These are phyloP conservation scores for Acanthisitta chloris DNA, from an alignment of 2,113 vertebrate species.

Conservation along the genomic window DNA sequence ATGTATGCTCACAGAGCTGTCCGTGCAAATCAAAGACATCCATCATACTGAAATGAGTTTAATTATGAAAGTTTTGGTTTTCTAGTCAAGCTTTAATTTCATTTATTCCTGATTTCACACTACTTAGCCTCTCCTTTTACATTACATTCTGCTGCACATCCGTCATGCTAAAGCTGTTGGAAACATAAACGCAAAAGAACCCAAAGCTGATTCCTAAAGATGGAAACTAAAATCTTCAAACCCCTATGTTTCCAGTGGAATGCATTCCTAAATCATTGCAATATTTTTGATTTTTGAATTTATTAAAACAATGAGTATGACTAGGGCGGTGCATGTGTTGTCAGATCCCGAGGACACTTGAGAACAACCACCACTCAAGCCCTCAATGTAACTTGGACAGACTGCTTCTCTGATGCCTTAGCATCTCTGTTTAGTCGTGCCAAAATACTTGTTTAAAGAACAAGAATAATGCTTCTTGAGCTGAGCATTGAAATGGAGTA, in stretches of 20 bases:
- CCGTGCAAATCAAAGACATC: conserved; percentile 33
- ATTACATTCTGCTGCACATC: not conserved
- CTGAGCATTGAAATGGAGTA: not conserved
- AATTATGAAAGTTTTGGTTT: conserved; percentile 37
- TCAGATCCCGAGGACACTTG: not conserved
- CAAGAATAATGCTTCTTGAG: too few relatives aligned
- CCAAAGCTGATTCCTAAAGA: not conserved
- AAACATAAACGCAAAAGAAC: fast-evolving
- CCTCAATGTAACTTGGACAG: not conserved
- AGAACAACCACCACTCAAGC: not conserved
- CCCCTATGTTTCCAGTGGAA: not conserved
- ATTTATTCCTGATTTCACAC: conserved; percentile 14
- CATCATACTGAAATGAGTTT: not conserved
- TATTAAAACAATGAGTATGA: not conserved
- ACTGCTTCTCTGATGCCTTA: not conserved
- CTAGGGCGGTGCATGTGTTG: fast-evolving
- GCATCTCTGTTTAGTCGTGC: not conserved
- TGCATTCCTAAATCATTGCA: not conserved
- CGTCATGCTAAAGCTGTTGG: not conserved
- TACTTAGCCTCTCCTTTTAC: not conserved
- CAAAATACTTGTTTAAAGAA: not conserved
- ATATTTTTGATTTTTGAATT: not conserved
- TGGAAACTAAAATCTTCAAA: not conserved
- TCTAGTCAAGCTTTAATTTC: conserved; percentile 1
- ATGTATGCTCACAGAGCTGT: not conserved